Evolutionary conservation across 1,140 invertebrate genomes (phyloP), one percentile per base, ranked within the genome.

Genomic region (Chymomyza costata): DNA sequence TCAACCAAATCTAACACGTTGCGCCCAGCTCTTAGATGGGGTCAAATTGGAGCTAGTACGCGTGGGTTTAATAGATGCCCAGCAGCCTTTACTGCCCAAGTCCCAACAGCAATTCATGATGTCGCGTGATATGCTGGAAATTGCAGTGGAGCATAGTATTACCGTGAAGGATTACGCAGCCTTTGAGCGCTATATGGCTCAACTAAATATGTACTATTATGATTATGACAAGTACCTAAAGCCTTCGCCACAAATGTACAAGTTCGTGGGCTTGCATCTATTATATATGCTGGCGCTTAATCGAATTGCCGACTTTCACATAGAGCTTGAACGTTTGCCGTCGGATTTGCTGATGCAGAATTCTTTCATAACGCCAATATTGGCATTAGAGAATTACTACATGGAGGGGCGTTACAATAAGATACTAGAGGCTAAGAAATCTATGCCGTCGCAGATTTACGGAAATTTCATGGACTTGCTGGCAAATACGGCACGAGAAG

Each of bases 361-460:
- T 83, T 90, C 94, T 21, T 99, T 97, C 86, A 97, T 99, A 14
- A 91, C 92, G 64, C 96, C 98, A 85, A 96, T 98, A 0, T 88
- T 99, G 2, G 95, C 94, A 19, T 88, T 99, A 66, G 98, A 99
- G 83, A 98, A 99, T 82, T 99, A 97, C 87, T 89, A 99, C 39
- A 99, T 99, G 97, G 98, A 99, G 87, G 98, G 98, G 17, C 96
- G 95, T 54, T 99, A 99, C 83, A 99, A 99, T 85, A 99, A 99
- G 87, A 89, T 90, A 48, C 87, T 89, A 65, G 85, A 88, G 51
- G 89, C 89, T 21, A 89, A 89, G 86, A 88, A 89, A 57, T 97
- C 97, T 87, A 95, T 99, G 16, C 98, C 98, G 35, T 94, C 97
- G 11, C 93, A 93, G 54, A 94, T 93, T 48, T 99, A 99, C 85